A percentile compares a stretch with the other conserved stretches of the same genome.
phyloP scores from a whole-genome alignment of 2,113 vertebrate genomes.

The Hemiprocne comata region DNA sequence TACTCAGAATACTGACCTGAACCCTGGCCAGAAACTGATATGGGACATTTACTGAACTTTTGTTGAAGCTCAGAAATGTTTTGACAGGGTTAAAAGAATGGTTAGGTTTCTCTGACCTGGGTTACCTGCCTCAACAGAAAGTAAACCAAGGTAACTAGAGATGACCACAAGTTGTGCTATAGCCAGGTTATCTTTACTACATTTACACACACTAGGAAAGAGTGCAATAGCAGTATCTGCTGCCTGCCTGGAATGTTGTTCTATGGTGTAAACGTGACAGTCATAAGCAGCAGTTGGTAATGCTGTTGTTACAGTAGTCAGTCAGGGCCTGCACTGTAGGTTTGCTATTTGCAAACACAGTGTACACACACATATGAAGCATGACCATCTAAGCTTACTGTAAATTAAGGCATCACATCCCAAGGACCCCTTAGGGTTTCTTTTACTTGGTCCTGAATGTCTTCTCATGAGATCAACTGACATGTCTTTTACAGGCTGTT shows the following conservation, averaged over 20 bases:
- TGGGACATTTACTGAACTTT: not conserved
- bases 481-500: not conserved
- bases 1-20: not conserved
- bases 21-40: not conserved
- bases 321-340: accelerated
- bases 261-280: not conserved
- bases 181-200: not conserved
- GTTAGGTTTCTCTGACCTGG: not conserved
- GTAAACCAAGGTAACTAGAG: not conserved
- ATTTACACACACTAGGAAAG: too few relatives aligned
- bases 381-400: not conserved
- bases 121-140: not conserved
- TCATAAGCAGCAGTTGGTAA: not conserved
- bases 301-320: not conserved
- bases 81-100: not conserved
- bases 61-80: not conserved
- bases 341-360: not conserved
- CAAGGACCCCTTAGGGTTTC: not conserved
- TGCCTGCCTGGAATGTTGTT: not conserved
- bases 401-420: not conserved
- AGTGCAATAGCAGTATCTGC: not conserved
- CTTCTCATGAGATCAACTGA: not conserved
- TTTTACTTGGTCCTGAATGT: not conserved
- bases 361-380: not conserved
- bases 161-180: not conserved